Percentiles rank a stretch among this genome's conserved stretches.
Evolutionary conservation across 1,140 invertebrate species (phyloP).

Genomic region (Spodoptera litura): DNA sequence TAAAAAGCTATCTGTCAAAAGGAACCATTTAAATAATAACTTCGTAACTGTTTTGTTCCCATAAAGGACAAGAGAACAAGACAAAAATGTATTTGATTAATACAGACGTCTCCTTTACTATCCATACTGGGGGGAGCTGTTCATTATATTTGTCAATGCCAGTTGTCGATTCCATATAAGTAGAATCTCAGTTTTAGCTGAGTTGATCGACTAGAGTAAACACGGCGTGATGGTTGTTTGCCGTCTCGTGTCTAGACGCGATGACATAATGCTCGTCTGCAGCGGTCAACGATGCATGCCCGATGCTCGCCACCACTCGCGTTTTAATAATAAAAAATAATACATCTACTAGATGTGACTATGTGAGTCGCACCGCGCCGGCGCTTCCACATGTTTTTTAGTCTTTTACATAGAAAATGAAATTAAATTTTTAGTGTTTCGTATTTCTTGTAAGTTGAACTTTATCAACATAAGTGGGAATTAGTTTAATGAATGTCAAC

Average conservation of each 20-base stretch:
- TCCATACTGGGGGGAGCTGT: background rate
- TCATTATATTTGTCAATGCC: slow-evolving; percentile 7
- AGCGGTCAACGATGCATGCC: slow-evolving; percentile 48
- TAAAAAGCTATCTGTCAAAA: too few relatives aligned
- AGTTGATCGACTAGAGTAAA: slow-evolving; percentile 46
- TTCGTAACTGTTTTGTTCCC: too few relatives aligned
- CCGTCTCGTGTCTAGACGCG: slow-evolving; percentile 64
- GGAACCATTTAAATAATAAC: too few relatives aligned
- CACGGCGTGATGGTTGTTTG: slow-evolving; percentile 54
- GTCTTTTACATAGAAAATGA: too few relatives aligned
- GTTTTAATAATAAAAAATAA: background rate
- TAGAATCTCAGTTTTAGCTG: slow-evolving; percentile 1
- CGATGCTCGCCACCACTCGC: background rate
- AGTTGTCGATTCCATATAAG: background rate
- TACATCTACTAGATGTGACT: background rate
- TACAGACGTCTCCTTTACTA: background rate
- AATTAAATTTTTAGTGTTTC: too few relatives aligned
- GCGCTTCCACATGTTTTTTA: too few relatives aligned
- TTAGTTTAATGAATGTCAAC: too few relatives aligned
- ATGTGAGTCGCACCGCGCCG: background rate
- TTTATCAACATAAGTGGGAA: too few relatives aligned
- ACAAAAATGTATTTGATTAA: too few relatives aligned
- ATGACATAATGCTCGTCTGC: slow-evolving; percentile 72
- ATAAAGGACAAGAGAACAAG: too few relatives aligned
- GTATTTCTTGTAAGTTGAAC: too few relatives aligned